A percentile compares a stretch with the other conserved stretches of the same genome.
Conservation (phyloP, 2,888 invertebrate species). For the Dryocosmus kuriphilus region DNA sequence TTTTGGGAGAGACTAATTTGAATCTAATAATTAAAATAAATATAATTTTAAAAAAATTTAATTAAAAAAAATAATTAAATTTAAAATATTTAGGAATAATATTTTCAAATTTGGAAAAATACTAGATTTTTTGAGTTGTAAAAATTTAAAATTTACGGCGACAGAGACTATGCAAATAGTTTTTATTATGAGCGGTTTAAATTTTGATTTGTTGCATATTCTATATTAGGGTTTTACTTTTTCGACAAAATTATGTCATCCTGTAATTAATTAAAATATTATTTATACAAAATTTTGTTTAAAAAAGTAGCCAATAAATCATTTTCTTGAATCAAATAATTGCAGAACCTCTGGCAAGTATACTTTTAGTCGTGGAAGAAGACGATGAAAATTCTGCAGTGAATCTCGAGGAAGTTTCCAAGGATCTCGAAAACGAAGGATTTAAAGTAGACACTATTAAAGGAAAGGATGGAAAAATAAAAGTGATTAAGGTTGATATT, state of each 20-base stretch:
- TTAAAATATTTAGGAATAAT: too few relatives aligned
- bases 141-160: too few relatives aligned
- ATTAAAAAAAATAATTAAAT: too few relatives aligned
- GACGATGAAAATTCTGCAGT: slow-evolving; percentile 66
- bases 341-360: slow-evolving; percentile 69
- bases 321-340: neutral
- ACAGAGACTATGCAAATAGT: too few relatives aligned
- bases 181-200: neutral
- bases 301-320: neutral
- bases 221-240: too few relatives aligned
- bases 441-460: slow-evolving; percentile 65
- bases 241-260: too few relatives aligned
- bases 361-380: slow-evolving; percentile 68
- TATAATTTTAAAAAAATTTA: too few relatives aligned
- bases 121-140: too few relatives aligned
- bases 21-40: too few relatives aligned
- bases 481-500: slow-evolving; percentile 66
- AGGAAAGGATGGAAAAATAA: slow-evolving; percentile 63
- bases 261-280: too few relatives aligned
- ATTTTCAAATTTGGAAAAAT: too few relatives aligned
- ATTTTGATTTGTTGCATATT: neutral
- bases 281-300: too few relatives aligned
- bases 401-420: slow-evolving; percentile 70
- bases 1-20: neutral
- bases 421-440: slow-evolving; percentile 68